Conservation (phyloP, 1,140 invertebrate genomes). For the Macrocentrus cingulum region DNA sequence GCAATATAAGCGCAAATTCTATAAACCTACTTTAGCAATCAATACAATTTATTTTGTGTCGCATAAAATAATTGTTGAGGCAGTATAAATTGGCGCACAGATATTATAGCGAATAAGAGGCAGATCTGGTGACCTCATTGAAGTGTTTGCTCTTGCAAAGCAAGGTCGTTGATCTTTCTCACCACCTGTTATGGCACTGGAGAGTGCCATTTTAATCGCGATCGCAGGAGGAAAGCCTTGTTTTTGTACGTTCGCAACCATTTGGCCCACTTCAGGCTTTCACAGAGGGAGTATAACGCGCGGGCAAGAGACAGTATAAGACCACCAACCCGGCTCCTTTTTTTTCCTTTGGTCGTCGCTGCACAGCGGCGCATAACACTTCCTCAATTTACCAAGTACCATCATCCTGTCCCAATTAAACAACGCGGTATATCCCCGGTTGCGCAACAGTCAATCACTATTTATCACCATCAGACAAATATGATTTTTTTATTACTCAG, state of each 20-base stretch:
- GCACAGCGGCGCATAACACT: constrained; percentile 24
- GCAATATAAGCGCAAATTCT: no score
- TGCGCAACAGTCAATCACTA: constrained; percentile 3
- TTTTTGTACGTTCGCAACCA: background rate
- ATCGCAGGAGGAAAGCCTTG: background rate
- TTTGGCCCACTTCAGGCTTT: constrained; percentile 24
- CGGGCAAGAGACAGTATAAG: background rate
- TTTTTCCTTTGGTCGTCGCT: constrained; percentile 10
- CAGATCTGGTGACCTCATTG: constrained; percentile 11
- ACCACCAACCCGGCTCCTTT: no score
- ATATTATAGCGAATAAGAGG: background rate
- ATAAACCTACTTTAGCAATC: no score
- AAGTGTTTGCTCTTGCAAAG: background rate
- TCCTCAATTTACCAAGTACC: constrained; percentile 23
- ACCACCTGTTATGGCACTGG: constrained; percentile 5
- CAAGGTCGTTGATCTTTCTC: constrained; percentile 14
- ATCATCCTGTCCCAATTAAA: constrained; percentile 18
- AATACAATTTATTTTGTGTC: no score
- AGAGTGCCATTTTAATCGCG: constrained; percentile 12
- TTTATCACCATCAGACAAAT: background rate
- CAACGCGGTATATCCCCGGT: background rate
- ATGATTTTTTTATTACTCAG: background rate
- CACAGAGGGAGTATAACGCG: constrained; percentile 7
- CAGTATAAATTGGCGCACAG: background rate
- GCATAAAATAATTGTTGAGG: background rate